phyloP scores from a whole-genome alignment of 2,888 invertebrate genomes.

The Lutraria lutraria region DNA sequence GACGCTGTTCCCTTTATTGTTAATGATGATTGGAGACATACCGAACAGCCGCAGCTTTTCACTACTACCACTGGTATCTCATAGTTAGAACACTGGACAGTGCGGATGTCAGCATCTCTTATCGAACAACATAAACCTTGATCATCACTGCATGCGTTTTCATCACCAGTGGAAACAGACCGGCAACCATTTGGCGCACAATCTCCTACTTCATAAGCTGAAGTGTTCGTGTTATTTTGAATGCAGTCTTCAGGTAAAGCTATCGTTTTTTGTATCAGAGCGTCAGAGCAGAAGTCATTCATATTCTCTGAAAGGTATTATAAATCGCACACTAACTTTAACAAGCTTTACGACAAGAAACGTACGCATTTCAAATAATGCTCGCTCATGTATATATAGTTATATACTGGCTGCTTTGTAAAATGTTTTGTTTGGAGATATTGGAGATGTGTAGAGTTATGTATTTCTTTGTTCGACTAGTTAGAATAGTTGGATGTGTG shows the following conservation, averaged over 20 bases:
- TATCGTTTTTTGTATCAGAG: constrained; percentile 4
- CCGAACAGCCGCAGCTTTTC: constrained; percentile 5
- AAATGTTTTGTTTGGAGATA: too few relatives aligned
- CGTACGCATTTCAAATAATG: too few relatives aligned
- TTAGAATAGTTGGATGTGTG: too few relatives aligned
- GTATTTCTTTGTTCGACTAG: too few relatives aligned
- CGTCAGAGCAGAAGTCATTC: constrained; percentile 8
- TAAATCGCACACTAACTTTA: too few relatives aligned
- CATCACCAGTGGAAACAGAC: too few relatives aligned
- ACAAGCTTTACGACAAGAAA: too few relatives aligned
- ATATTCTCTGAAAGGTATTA: constrained; percentile 12
- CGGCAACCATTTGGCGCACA: constrained; percentile 21
- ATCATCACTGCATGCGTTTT: neutral
- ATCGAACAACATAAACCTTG: neutral
- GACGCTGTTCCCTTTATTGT: too few relatives aligned
- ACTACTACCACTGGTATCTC: constrained; percentile 12
- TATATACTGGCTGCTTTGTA: too few relatives aligned
- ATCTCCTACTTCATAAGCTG: constrained; percentile 23
- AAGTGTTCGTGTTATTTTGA: constrained; percentile 2
- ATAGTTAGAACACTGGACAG: constrained; percentile 14
- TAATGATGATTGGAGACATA: too few relatives aligned
- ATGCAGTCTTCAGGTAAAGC: constrained; percentile 27
- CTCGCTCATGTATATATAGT: too few relatives aligned
- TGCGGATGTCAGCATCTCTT: constrained; percentile 18
- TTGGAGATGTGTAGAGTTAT: too few relatives aligned